Evolutionary conservation across 2,888 invertebrate genomes (phyloP).

Genomic region (Aphodius granarius): DNA sequence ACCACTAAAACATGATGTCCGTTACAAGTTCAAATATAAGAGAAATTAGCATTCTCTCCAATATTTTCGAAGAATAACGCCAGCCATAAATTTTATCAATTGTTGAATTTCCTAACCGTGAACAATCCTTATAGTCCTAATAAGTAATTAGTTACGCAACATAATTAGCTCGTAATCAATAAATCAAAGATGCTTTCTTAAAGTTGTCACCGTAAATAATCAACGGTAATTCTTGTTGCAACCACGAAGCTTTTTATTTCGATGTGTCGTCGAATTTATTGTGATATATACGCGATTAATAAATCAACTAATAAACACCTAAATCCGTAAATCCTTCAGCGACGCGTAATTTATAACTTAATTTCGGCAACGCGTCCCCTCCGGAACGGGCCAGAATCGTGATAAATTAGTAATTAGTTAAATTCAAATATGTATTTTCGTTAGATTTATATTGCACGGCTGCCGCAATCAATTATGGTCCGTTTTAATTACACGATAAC

Average conservation of each 20-base stretch:
- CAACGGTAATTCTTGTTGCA: background rate
- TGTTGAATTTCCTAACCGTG: too few relatives aligned
- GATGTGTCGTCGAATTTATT: background rate
- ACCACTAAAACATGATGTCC: too few relatives aligned
- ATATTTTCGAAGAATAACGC: too few relatives aligned
- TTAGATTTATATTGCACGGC: constrained; percentile 17
- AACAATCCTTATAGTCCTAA: background rate
- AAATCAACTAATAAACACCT: background rate
- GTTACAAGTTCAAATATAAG: too few relatives aligned
- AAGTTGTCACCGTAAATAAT: background rate
- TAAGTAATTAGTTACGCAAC: background rate
- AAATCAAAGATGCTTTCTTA: background rate
- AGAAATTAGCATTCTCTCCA: too few relatives aligned
- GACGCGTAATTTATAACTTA: background rate
- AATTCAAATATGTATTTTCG: constrained; percentile 21
- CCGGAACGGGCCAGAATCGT: background rate
- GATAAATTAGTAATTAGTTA: constrained; percentile 22
- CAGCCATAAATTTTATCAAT: too few relatives aligned
- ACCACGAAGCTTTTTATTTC: background rate
- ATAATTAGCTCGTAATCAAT: background rate
- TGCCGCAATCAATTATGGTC: constrained; percentile 23
- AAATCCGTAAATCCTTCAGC: background rate
- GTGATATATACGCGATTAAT: background rate
- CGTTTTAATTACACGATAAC: constrained; percentile 23
- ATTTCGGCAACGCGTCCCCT: background rate